Conservation (phyloP, 2,888 invertebrate genomes). For the Eurytoma adleriae region DNA sequence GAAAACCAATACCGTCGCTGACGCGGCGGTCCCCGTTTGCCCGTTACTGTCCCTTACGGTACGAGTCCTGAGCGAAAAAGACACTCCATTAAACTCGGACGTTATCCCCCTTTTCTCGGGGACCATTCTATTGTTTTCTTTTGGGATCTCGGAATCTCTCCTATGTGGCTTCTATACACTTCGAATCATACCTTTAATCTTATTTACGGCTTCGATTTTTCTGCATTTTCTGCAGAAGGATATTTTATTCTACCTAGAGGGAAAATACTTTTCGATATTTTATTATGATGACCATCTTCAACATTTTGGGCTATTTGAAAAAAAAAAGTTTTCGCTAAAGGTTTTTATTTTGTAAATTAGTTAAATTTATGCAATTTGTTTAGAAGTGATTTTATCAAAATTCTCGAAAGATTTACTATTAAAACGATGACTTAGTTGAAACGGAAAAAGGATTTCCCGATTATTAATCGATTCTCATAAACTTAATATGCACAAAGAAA, state of each 20-base stretch:
- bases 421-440: constrained; percentile 20
- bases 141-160: background rate
- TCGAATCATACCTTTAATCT: too few relatives aligned
- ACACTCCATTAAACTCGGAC: constrained; percentile 44
- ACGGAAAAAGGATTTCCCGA: constrained; percentile 15
- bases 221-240: too few relatives aligned
- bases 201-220: too few relatives aligned
- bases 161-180: background rate
- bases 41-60: constrained; percentile 25
- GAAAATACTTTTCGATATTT: too few relatives aligned
- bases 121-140: background rate
- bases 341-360: too few relatives aligned
- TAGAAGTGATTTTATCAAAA: too few relatives aligned
- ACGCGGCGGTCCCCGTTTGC: background rate
- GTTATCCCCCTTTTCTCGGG: constrained; percentile 25
- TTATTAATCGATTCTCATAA: constrained; percentile 32
- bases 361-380: too few relatives aligned
- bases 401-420: too few relatives aligned
- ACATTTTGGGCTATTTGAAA: too few relatives aligned
- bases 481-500: constrained; percentile 16
- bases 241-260: too few relatives aligned
- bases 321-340: too few relatives aligned
- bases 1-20: constrained; percentile 24
- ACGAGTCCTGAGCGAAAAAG: background rate
- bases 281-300: too few relatives aligned